Evolutionary conservation across 23 tunicate genomes (phyloP), one percentile per base, ranked within the genome.

Genomic region (Styela plicata): DNA sequence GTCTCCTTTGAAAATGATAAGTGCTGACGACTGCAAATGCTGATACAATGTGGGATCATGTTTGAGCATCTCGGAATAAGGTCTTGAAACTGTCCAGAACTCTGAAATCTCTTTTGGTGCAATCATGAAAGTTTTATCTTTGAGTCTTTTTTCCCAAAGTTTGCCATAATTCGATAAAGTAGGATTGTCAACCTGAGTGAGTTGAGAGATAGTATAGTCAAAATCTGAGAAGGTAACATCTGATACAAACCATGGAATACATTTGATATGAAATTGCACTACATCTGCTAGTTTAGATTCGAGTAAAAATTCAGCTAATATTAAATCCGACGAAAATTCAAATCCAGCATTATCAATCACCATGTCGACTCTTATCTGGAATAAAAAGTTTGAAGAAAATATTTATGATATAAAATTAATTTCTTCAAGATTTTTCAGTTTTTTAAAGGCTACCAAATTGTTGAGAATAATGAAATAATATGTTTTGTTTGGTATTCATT

Each of bases 201-300:
- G 70, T 21, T 64, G 27, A 16, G 63, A 33, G 2, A 93, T 57
- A 17, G 85, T 84, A 33, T 44, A 61, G 25, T 64, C 32, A 24
- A 93, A 82, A 70, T 93, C 98, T 10, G 35, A 22, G 0, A 63
- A 24, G 44, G 89, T 93, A 69, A 93, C 98, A 53, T 93, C 98
- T 74, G 90, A 85, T 28, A 93, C 93, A 78, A 93, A 93, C 98
- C 98, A 93, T 21, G 98, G 98, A 80, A 93, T 81, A 5, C 52
- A 28, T 78, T 93, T 93, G 19, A 91, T 85, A 64, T 88, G 93
- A 37, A 93, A 70, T 3, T 64, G 86, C 21, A 93, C 77, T 24
- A 61, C 22, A 24, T 74, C 63, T 24, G 83, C 88, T 19, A 93
- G 63, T 16, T 81, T 81, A 2, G 61, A 36, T 1, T 36, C 22